A percentile compares a stretch with the other conserved stretches of the same genome.
These are phyloP conservation scores for Orthosia gothica DNA, from an alignment of 2,888 invertebrate genomes.

Conservation along the genomic window DNA sequence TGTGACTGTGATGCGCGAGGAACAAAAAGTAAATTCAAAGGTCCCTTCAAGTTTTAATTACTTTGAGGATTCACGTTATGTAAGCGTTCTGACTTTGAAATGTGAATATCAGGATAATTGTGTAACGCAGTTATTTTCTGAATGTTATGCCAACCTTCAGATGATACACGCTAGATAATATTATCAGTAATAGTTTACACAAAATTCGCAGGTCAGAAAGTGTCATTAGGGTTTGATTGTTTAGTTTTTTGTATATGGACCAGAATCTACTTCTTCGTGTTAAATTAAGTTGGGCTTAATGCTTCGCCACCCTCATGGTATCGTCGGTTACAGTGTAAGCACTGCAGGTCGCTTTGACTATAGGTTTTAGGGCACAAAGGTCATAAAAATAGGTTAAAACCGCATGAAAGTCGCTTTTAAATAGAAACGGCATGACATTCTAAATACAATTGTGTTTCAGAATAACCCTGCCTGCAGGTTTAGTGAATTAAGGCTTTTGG, in stretches of 20 bases:
- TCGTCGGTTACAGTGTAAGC: not conserved
- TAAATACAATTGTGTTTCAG: not conserved
- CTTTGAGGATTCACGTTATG: conserved; percentile 42
- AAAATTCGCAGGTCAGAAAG: too few relatives aligned
- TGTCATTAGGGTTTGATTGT: too few relatives aligned
- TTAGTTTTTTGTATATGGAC: not conserved
- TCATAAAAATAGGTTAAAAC: not conserved
- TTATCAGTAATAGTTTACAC: too few relatives aligned
- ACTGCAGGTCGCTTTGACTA: not conserved
- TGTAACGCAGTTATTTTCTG: not conserved
- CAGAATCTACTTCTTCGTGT: not conserved
- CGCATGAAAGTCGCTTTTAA: not conserved
- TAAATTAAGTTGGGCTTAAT: not conserved
- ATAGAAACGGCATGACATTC: not conserved
- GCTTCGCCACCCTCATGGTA: not conserved
- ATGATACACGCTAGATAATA: too few relatives aligned
- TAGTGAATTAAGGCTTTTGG: conserved; percentile 17
- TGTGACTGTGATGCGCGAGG: conserved; percentile 11
- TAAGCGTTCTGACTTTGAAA: conserved; percentile 41
- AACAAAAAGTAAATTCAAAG: conserved; percentile 40
- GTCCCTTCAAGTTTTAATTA: conserved; percentile 56
- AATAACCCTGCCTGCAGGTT: conserved; percentile 29
- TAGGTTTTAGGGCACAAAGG: not conserved
- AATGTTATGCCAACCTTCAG: not conserved
- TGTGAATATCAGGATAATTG: conserved; percentile 21